A percentile compares a stretch with the other conserved stretches of the same genome.
phyloP scores from a whole-genome alignment of 1,140 invertebrate genomes.

The Apis cerana region DNA sequence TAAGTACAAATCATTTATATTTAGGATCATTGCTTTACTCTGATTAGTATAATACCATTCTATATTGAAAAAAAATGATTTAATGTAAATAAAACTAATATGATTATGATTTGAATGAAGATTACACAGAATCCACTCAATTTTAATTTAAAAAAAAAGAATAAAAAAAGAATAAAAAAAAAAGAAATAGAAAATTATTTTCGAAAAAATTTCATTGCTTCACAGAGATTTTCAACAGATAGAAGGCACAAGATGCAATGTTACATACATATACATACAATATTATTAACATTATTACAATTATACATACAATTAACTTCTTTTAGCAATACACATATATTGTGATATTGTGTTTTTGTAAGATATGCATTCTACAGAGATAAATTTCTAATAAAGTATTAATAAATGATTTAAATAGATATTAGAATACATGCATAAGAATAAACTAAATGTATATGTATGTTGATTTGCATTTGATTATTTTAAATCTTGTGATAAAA shows the following conservation, averaged over 20 bases:
- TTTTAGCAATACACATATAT: conserved; percentile 15
- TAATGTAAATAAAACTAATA: not conserved
- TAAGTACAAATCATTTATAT: conserved; percentile 42
- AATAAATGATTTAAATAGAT: conserved; percentile 43
- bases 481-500: conserved; percentile 47
- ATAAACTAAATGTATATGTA: conserved; percentile 60
- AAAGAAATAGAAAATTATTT: conserved; percentile 33
- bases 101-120: conserved; percentile 35
- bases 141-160: not conserved
- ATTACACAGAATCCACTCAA: not conserved
- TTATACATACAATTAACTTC: conserved; percentile 21
- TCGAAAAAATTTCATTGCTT: conserved; percentile 25
- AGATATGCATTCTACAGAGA: conserved; percentile 32
- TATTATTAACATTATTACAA: conserved; percentile 27
- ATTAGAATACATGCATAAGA: conserved; percentile 53
- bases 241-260: conserved; percentile 58
- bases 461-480: conserved; percentile 48
- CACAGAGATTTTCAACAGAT: conserved; percentile 34
- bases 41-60: not conserved
- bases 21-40: conserved; percentile 18
- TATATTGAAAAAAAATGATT: conserved; percentile 23
- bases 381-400: conserved; percentile 35
- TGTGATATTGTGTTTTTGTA: conserved; percentile 6
- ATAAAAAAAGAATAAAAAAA: conserved; percentile 20
- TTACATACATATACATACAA: conserved; percentile 32